phyloP scores from a whole-genome alignment of 1,140 invertebrate species.

The Stegodyphus mimosarum region DNA sequence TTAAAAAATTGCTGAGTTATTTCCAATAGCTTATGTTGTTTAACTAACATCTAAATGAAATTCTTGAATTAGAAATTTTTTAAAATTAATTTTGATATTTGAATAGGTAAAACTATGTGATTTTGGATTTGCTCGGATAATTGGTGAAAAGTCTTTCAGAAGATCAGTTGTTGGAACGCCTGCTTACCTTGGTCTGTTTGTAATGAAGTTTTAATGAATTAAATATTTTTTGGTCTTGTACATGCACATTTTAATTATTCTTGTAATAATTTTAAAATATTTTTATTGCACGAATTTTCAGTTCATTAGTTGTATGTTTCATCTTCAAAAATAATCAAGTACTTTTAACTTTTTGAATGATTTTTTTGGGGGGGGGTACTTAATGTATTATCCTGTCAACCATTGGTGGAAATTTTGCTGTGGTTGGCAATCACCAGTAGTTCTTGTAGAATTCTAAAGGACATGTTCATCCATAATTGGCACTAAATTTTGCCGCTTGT shows the following conservation, averaged over 20 bases:
- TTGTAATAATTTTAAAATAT: neutral
- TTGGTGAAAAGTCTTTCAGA: slow-evolving; percentile 97
- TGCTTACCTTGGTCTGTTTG: slow-evolving; percentile 86
- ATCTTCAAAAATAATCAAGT: neutral
- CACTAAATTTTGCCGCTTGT: too few species aligned
- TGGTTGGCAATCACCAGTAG: too few species aligned
- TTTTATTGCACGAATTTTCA: neutral
- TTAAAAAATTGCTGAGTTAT: neutral
- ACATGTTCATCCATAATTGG: too few species aligned
- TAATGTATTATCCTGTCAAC: too few species aligned
- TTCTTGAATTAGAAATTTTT: neutral
- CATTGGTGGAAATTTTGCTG: too few species aligned
- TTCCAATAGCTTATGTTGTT: neutral
- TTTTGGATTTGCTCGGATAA: slow-evolving; percentile 98
- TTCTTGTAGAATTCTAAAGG: too few species aligned
- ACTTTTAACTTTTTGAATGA: neutral
- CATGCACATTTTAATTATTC: neutral
- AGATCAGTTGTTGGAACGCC: slow-evolving; percentile 98
- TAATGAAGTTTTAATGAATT: neutral
- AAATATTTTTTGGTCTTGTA: neutral
- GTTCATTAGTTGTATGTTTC: neutral
- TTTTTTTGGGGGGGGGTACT: neutral
- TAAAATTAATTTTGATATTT: neutral
- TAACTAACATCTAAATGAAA: neutral
- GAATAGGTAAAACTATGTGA: slow-evolving; percentile 92